These are phyloP conservation scores for Lycocerus yunnanus DNA, from an alignment of 2,888 invertebrate genomes.

Conservation along the genomic window DNA sequence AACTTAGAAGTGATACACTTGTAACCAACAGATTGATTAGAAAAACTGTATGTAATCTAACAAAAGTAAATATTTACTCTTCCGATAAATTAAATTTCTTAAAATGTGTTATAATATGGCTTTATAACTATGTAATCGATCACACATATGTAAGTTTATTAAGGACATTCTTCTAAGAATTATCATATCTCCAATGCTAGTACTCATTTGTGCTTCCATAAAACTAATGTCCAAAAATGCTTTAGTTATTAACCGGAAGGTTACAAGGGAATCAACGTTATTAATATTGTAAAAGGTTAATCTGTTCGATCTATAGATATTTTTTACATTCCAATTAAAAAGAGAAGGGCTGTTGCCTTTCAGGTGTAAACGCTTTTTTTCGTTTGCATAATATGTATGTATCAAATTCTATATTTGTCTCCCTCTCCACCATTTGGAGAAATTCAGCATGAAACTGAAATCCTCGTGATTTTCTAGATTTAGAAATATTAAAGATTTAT, in stretches of 20 bases:
- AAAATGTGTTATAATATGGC: not conserved
- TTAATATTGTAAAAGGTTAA: not conserved
- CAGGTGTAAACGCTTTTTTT: not conserved
- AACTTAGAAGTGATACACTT: not conserved
- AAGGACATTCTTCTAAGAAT: not conserved
- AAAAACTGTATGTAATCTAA: not conserved
- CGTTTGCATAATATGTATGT: not conserved
- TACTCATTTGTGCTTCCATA: not conserved
- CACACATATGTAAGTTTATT: not conserved
- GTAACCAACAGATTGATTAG: not conserved
- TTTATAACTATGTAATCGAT: not conserved
- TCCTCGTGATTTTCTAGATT: not conserved
- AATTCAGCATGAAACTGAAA: too few species aligned
- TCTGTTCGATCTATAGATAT: not conserved
- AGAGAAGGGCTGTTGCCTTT: not conserved
- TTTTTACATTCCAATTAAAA: not conserved
- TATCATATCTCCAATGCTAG: not conserved
- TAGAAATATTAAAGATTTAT: too few species aligned
- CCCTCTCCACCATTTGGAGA: not conserved
- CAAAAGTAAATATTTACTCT: not conserved
- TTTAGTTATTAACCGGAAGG: not conserved
- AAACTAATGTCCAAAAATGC: not conserved
- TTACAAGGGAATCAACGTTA: not conserved
- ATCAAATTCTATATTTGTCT: not conserved
- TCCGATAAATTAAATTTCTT: not conserved